Evolutionary conservation across 2,888 invertebrate genomes (phyloP), one percentile per base, ranked within the genome.

Genomic region (Diarsia dahlii): DNA sequence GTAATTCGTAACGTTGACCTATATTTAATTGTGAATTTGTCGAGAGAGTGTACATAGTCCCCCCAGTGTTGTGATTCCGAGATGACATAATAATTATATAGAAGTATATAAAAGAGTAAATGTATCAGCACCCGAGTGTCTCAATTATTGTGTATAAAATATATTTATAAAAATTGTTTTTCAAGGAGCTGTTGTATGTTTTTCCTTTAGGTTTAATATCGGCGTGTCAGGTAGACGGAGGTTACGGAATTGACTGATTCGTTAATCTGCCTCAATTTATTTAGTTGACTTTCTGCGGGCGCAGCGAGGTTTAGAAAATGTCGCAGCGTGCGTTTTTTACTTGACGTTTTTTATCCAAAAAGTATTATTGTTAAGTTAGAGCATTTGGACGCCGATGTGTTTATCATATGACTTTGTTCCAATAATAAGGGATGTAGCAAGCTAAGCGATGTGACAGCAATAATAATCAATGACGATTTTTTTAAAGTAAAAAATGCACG

Each of bases 41-140:
- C 88, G 89, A 88, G 89, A 89, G 89, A 89, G 89, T 95, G 95
- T 95, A 95, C 86, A 95, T 95, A 95, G 93, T 91, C 90, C 92
- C 85, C 92, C 93, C 92, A 91, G 95, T 95, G 94, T 95, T 95
- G 95, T 95, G 95, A 95, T 92, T 91, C 91, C 89, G 92, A 91
- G 89, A 91, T 90, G 92, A 91, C 90, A 89, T 90, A 88, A 89
- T 90, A 89, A 90, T 89, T 80, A 85, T 87, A 85, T 80, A 84
- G 82, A 83, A 70, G 65, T 84, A 87, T 88, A 82, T 84, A 70
- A 82, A 78, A 84, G 84, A 80, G 86, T 85, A 81, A 87, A 78
- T 82, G 87, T 87, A 78, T 85, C 86, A 75, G 80, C 87, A 81
- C 87, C 87, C 78, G 87, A 87, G 88, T 81, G 88, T 80, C 89